These are phyloP conservation scores for Agrypnia vestita DNA, from an alignment of 1,140 invertebrate species.

Conservation along the genomic window DNA sequence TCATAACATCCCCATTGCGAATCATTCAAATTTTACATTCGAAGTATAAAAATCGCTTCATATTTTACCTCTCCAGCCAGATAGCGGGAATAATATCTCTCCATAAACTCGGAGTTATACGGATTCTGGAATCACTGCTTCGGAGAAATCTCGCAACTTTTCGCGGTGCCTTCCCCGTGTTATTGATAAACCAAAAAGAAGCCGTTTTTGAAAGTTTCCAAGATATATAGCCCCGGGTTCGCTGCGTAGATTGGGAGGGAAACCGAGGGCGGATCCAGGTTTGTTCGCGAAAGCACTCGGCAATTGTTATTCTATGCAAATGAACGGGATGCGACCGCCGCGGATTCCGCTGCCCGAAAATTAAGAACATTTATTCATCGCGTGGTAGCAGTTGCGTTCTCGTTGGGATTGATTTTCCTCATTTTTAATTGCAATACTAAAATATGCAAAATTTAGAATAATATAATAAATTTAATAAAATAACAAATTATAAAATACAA, in stretches of 20 bases:
- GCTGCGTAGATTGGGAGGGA: constrained; percentile 36
- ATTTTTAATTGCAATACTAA: not conserved
- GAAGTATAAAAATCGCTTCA: constrained; percentile 45
- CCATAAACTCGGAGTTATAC: constrained; percentile 38
- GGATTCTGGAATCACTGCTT: constrained; percentile 45
- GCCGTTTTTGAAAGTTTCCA: constrained; percentile 47
- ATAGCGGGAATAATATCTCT: constrained; percentile 34
- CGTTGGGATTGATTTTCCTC: constrained; percentile 6
- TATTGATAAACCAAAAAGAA: constrained; percentile 56
- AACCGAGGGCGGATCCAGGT: constrained; percentile 11
- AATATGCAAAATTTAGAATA: no score
- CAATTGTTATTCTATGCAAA: constrained; percentile 62
- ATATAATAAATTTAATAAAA: no score
- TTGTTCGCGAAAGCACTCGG: constrained; percentile 54
- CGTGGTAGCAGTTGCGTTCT: constrained; percentile 38
- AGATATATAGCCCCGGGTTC: constrained; percentile 52
- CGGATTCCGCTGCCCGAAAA: constrained; percentile 57
- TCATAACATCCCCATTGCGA: constrained; percentile 32
- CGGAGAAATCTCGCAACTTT: constrained; percentile 33
- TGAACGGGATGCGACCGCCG: constrained; percentile 54
- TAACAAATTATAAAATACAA: no score
- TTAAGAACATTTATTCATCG: constrained; percentile 59
- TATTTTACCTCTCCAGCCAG: constrained; percentile 37
- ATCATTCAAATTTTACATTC: constrained; percentile 50
- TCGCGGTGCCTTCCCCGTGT: constrained; percentile 13